phyloP scores from a whole-genome alignment of 1,140 invertebrate genomes.

The Piezodorus guildinii region DNA sequence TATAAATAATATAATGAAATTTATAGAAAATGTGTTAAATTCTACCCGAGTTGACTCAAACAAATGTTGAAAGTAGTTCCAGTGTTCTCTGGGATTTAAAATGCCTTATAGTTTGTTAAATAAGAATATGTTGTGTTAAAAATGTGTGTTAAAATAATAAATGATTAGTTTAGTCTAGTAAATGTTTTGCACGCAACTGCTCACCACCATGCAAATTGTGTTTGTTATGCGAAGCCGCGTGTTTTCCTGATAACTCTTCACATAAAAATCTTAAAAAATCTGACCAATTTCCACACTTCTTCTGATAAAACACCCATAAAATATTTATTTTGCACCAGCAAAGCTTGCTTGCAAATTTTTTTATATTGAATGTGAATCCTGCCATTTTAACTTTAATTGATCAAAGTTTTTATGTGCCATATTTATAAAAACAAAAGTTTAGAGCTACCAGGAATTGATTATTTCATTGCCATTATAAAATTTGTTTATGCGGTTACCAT shows the following conservation, averaged over 20 bases:
- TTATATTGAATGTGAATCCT: too few relatives aligned
- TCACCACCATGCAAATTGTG: constrained; percentile 9
- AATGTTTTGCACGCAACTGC: constrained; percentile 1
- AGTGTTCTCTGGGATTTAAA: constrained; percentile 9
- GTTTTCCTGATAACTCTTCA: constrained; percentile 1
- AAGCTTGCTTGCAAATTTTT: too few relatives aligned
- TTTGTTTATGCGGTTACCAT: too few relatives aligned
- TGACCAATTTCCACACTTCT: too few relatives aligned
- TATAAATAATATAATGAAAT: too few relatives aligned
- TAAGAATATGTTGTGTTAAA: neutral
- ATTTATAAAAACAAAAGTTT: neutral
- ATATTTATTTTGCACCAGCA: too few relatives aligned
- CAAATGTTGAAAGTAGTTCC: neutral
- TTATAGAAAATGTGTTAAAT: too few relatives aligned
- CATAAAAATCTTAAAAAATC: neutral
- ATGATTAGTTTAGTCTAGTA: constrained; percentile 3
- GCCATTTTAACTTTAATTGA: too few relatives aligned
- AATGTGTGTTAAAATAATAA: neutral
- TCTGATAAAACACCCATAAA: too few relatives aligned
- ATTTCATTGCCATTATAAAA: neutral
- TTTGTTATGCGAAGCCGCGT: too few relatives aligned
- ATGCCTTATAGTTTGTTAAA: constrained; percentile 13
- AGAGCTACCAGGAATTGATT: constrained; percentile 6
- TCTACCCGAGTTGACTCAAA: too few relatives aligned
- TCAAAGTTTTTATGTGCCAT: neutral